These are phyloP conservation scores for Danaus melanippus DNA, from an alignment of 1,140 invertebrate genomes.

Conservation along the genomic window DNA sequence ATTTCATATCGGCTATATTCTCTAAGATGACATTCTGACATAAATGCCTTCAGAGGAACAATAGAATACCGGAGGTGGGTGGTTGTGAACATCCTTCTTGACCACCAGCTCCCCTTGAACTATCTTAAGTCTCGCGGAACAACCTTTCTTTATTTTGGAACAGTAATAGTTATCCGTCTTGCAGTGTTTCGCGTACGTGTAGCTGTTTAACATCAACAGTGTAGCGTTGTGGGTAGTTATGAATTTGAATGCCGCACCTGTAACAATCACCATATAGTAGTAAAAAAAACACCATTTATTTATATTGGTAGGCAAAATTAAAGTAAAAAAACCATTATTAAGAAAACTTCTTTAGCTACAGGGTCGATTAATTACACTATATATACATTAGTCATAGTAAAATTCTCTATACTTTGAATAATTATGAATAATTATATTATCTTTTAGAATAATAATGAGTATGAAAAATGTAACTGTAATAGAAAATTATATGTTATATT, in stretches of 20 bases:
- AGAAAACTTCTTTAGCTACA: no score
- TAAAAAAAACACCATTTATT: no score
- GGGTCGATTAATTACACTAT: no score
- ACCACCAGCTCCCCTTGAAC: not conserved
- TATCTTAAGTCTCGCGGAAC: constrained; percentile 7
- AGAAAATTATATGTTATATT: no score
- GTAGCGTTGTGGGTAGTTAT: constrained; percentile 5
- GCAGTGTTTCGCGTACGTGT: constrained; percentile 8
- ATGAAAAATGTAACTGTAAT: no score
- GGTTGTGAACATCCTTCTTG: constrained; percentile 14
- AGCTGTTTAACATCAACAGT: constrained; percentile 9
- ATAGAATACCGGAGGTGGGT: constrained; percentile 21
- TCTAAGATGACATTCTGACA: constrained; percentile 17
- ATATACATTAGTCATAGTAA: no score
- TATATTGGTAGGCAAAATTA: no score
- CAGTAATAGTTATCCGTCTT: constrained; percentile 12
- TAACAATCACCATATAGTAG: not conserved
- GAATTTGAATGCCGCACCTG: constrained; percentile 6
- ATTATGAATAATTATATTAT: no score
- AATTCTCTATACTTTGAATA: no score
- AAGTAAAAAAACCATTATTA: no score
- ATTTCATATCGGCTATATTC: not conserved
- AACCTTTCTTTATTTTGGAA: constrained; percentile 6
- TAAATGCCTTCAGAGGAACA: constrained; percentile 20
- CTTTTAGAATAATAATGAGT: no score